Base-by-base conservation (phyloP, 1,140 invertebrate genomes). In the Pinna nobilis region DNA sequence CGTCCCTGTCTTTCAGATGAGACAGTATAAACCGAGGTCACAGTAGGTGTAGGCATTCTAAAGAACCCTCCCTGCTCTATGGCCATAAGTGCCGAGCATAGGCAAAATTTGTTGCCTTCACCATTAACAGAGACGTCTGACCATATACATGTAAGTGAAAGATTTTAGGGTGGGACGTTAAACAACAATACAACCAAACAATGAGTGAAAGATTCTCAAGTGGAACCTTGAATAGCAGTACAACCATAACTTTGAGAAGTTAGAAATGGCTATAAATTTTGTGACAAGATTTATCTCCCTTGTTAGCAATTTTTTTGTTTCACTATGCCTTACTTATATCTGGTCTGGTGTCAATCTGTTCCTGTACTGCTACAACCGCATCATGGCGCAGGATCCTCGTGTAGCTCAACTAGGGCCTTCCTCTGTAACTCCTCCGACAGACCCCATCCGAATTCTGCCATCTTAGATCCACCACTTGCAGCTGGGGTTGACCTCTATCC, bases 341-440 rank as follows among this genome's bases (percentile, higher is more conserved):
- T 50, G 91, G 90, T 84, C 91, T 89, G 35, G 90, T 90, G 2
- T 87, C 87, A 18, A 92, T 89, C 80, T 91, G 89, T 33, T 90
- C 89, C 25, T 89, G 88, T 90, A 60, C 90, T 88, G 53, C 92
- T 89, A 3, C 89, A 89, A 15, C 90, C 67, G 4, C 61, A 57
- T 39, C 71, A 70, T 9, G 69, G 50, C 20, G 83, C 84, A 3
- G 83, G 82, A 44, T 78, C 69, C 65, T 87, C 86, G 67, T 85
- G 79, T 1, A 87, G 79, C 55, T 86, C 84, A 25, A 20, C 39
- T 4, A 63, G 57, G 11, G 86, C 86, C 70, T 86, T 86, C 41
- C 69, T 70, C 15, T 74, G 57, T 23, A 85, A 77, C 51, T 85
- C 80, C 37, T 81, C 75, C 18, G 82, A 78, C 5, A 87, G 67